Conservation (phyloP, 1,140 invertebrate species). For the Diorhabda sublineata region DNA sequence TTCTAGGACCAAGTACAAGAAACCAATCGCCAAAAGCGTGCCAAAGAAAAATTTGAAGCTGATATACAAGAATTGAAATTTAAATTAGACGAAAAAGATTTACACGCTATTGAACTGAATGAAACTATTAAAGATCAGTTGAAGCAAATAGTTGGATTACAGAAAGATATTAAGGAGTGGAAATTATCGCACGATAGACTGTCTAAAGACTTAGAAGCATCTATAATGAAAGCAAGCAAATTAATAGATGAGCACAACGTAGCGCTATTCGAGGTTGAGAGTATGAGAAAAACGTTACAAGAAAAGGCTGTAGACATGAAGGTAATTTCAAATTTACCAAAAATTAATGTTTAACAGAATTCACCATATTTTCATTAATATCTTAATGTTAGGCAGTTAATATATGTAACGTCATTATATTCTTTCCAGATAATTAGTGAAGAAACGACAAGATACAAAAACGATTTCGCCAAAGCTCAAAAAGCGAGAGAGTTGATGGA, state of each 20-base stretch:
- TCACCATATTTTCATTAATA: too few species aligned
- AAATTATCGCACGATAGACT: slow-evolving; percentile 44
- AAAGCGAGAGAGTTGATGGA: slow-evolving; percentile 37
- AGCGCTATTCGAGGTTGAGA: slow-evolving; percentile 24
- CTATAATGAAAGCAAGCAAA: slow-evolving; percentile 33
- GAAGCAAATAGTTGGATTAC: slow-evolving; percentile 42
- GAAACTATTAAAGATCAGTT: slow-evolving; percentile 45
- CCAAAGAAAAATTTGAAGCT: slow-evolving; percentile 36
- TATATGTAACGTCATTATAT: neutral
- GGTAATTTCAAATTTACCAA: slow-evolving; percentile 14
- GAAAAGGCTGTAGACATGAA: slow-evolving; percentile 34
- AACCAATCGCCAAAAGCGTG: slow-evolving; percentile 31
- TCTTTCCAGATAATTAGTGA: slow-evolving; percentile 28
- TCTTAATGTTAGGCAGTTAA: too few species aligned
- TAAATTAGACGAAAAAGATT: slow-evolving; percentile 35
- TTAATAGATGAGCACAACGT: slow-evolving; percentile 31
- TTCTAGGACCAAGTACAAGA: slow-evolving; percentile 32
- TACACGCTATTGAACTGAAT: slow-evolving; percentile 33
- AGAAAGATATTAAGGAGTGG: slow-evolving; percentile 50
- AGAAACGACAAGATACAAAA: slow-evolving; percentile 31
- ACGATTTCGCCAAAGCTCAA: slow-evolving; percentile 35
- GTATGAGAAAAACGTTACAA: slow-evolving; percentile 23
- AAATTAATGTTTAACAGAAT: too few species aligned
- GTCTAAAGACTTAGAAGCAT: slow-evolving; percentile 42
- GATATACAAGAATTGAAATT: slow-evolving; percentile 34